A percentile compares a stretch with the other conserved stretches of the same genome.
phyloP scores from a whole-genome alignment of 2,888 invertebrate species.

The Epinotia bilunana region DNA sequence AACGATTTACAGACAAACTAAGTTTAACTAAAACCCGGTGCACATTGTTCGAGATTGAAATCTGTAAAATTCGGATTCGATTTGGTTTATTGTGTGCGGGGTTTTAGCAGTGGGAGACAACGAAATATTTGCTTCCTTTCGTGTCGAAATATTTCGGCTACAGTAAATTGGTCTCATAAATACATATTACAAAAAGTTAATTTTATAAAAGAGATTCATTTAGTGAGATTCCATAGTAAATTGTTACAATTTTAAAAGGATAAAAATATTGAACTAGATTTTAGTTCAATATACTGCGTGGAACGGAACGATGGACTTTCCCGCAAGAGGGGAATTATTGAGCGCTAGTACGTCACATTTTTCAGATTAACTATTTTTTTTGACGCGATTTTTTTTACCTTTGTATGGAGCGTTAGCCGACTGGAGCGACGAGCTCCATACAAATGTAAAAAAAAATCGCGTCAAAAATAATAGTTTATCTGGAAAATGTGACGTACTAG shows the following conservation, averaged over 20 bases:
- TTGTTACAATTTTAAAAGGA: not conserved
- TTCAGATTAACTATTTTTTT: too few relatives aligned
- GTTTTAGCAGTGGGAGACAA: slow-evolving; percentile 56
- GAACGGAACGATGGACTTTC: too few relatives aligned
- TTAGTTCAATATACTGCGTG: not conserved
- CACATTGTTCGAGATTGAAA: slow-evolving; percentile 1
- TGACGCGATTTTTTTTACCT: too few relatives aligned
- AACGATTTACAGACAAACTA: not conserved
- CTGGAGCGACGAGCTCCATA: too few relatives aligned
- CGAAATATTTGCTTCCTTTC: slow-evolving; percentile 43
- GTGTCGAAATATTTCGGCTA: slow-evolving; percentile 47
- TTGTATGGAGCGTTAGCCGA: too few relatives aligned
- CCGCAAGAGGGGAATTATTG: too few relatives aligned
- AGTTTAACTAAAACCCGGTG: not conserved
- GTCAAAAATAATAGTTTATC: too few relatives aligned
- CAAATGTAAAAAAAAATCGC: too few relatives aligned
- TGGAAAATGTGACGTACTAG: too few relatives aligned
- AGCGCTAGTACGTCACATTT: too few relatives aligned
- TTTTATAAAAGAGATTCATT: slow-evolving; percentile 8
- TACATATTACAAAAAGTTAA: slow-evolving; percentile 10
- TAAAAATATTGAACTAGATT: not conserved
- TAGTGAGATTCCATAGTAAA: not conserved
- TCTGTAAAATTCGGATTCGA: not conserved
- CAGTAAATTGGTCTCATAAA: slow-evolving; percentile 59
- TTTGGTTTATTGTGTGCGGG: not conserved